Percentiles rank a stretch among this genome's conserved stretches.
phyloP scores from a whole-genome alignment of 2,113 vertebrate species.

The Spheniscus mendiculus region DNA sequence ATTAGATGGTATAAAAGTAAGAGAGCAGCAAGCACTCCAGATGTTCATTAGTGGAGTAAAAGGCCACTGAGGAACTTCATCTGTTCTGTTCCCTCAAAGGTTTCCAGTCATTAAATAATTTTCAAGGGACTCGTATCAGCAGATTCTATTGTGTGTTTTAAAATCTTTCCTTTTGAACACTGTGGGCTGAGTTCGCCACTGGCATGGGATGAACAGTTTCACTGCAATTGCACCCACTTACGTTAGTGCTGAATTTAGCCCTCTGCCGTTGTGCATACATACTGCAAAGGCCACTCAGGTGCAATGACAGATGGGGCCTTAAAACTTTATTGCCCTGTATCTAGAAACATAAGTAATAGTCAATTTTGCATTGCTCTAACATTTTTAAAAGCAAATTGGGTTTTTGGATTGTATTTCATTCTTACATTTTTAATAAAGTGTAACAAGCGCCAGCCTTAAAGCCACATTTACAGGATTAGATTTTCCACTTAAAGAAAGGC shows the following conservation, averaged over 20 bases:
- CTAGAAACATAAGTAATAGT: neutral
- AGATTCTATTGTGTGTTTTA: neutral
- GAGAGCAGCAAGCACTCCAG: constrained; percentile 43
- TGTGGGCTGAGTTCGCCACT: fast-evolving
- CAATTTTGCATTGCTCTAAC: neutral
- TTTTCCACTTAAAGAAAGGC: neutral
- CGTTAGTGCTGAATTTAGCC: neutral
- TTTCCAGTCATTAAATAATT: neutral
- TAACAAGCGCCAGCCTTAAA: neutral
- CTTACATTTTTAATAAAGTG: neutral
- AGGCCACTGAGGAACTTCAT: neutral
- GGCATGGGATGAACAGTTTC: neutral
- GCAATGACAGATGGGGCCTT: neutral
- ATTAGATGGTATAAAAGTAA: constrained; percentile 24
- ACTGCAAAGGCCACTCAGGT: neutral
- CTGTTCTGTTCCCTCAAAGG: neutral
- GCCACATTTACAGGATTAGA: neutral
- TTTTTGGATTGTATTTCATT: neutral
- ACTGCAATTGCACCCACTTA: neutral
- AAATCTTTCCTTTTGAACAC: neutral
- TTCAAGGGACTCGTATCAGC: neutral
- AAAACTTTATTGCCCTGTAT: neutral
- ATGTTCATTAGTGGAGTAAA: constrained; percentile 32
- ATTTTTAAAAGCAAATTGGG: neutral
- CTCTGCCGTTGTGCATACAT: neutral